Evolutionary conservation across 2,888 invertebrate genomes (phyloP).

Genomic region (Coelinius sp.): DNA sequence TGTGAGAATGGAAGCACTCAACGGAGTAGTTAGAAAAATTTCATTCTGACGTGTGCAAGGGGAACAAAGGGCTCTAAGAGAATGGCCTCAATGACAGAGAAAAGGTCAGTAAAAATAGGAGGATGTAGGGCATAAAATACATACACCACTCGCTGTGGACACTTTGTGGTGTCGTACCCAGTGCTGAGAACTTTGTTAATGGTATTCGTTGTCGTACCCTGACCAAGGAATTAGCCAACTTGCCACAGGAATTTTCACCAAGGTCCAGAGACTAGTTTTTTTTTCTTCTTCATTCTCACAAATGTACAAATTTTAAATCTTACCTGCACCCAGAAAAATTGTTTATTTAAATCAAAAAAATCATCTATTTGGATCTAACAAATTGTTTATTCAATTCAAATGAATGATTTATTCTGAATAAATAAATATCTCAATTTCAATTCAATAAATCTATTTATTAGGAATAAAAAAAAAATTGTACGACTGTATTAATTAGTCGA

Average conservation of each 20-base stretch:
- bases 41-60: slow-evolving; percentile 2
- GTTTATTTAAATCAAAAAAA: not conserved
- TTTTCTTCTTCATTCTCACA: not conserved
- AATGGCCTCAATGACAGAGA: slow-evolving; percentile 10
- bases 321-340: not conserved
- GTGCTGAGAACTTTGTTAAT: slow-evolving; percentile 52
- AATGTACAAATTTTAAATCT: not conserved
- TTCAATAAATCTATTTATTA: no score
- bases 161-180: slow-evolving; percentile 26
- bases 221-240: slow-evolving; percentile 51
- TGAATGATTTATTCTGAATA: no score
- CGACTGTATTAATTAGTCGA: slow-evolving; percentile 9
- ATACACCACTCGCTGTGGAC: slow-evolving; percentile 14
- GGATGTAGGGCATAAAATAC: slow-evolving; percentile 11
- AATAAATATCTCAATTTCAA: no score
- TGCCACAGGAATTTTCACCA: slow-evolving; percentile 45
- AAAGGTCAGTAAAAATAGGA: slow-evolving; percentile 6
- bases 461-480: no score
- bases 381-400: no score
- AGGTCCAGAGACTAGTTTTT: slow-evolving; percentile 6
- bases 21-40: not conserved
- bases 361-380: no score
- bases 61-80: slow-evolving; percentile 8
- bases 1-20: slow-evolving; percentile 1
- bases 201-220: slow-evolving; percentile 53